Evolutionary conservation across 2,113 vertebrate species (phyloP).

Genomic region (Nothoprocta perdicaria): DNA sequence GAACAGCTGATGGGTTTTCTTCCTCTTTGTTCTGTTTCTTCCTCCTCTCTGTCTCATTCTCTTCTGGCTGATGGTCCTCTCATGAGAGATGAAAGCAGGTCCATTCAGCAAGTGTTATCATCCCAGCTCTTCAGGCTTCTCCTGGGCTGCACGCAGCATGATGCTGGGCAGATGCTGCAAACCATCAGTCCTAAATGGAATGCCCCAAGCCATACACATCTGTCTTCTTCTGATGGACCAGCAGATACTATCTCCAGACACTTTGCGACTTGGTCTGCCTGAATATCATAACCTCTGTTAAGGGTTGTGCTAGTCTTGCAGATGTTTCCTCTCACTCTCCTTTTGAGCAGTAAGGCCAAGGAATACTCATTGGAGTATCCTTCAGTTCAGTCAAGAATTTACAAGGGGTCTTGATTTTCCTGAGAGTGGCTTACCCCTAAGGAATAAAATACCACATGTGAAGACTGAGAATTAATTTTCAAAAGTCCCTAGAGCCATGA

Average conservation of each 20-base stretch:
- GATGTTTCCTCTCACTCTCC: neutral
- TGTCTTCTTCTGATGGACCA: neutral
- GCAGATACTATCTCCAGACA: neutral
- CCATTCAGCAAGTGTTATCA: neutral
- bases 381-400: neutral
- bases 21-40: neutral
- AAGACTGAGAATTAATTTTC: neutral
- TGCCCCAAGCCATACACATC: fast-evolving
- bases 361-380: neutral
- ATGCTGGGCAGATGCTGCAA: neutral
- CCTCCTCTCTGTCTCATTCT: neutral
- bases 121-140: neutral
- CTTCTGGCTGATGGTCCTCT: neutral
- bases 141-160: neutral
- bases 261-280: neutral
- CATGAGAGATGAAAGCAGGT: neutral
- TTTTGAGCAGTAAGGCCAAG: neutral
- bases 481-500: neutral
- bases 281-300: neutral
- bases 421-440: neutral
- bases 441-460: neutral
- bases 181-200: neutral
- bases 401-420: neutral
- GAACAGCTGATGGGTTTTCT: neutral
- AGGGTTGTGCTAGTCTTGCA: neutral